phyloP scores from a whole-genome alignment of 2,113 vertebrate species.

The Brachyistius frenatus region DNA sequence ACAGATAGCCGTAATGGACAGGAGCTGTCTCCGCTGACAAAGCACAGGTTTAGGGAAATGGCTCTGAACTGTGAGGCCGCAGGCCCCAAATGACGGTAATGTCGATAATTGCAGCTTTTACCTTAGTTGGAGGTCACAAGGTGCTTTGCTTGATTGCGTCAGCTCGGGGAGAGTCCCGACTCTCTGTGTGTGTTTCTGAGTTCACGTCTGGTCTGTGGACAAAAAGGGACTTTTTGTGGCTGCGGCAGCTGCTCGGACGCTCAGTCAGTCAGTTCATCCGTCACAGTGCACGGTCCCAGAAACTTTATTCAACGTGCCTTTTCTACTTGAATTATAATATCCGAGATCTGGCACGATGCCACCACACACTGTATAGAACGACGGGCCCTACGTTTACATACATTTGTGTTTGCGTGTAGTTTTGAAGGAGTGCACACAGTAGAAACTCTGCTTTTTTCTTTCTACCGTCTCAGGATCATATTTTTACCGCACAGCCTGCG shows the following conservation, averaged over 20 bases:
- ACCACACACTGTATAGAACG: not conserved
- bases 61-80: conserved; percentile 15
- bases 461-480: not conserved
- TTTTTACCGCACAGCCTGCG: conserved; percentile 1
- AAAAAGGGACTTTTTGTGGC: conserved; percentile 5
- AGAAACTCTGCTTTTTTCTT: not conserved
- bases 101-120: conserved; percentile 51
- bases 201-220: conserved; percentile 17
- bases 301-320: not conserved
- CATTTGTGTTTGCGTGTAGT: not conserved
- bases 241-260: conserved; percentile 12
- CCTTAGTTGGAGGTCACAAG: conserved; percentile 36
- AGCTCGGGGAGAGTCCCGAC: conserved; percentile 22
- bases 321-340: not conserved
- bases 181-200: conserved; percentile 23
- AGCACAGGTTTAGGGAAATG: conserved; percentile 23
- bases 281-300: not conserved
- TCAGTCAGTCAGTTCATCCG: conserved; percentile 1
- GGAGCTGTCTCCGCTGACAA: conserved; percentile 37
- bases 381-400: not conserved
- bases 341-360: not conserved
- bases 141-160: conserved; percentile 14
- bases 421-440: not conserved
- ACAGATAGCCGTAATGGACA: conserved; percentile 32
- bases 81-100: conserved; percentile 27